Conservation (phyloP, 1,140 invertebrate species). For the Hylyphantes graminicola region DNA sequence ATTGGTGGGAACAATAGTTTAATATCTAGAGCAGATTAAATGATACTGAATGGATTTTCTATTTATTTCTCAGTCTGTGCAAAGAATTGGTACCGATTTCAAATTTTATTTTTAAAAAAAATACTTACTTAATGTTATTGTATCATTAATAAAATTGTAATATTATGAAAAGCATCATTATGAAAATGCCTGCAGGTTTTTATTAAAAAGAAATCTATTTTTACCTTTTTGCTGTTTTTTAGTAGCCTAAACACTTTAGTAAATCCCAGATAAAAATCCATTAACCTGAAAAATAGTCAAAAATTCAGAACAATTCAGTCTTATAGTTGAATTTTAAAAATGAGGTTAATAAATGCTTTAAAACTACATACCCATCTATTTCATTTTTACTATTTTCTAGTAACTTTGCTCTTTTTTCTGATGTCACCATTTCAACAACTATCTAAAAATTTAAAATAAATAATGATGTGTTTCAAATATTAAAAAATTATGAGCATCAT, state of each 20-base stretch:
- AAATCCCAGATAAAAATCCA: conserved; percentile 73
- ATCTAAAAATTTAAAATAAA: conserved; percentile 6
- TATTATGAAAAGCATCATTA: conserved; percentile 1
- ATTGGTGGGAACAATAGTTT: too few species aligned
- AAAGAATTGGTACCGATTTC: too few species aligned
- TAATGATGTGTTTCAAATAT: background rate
- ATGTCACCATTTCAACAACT: conserved; percentile 1
- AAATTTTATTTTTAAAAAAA: too few species aligned
- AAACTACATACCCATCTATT: conserved; percentile 1
- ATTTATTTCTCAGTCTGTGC: too few species aligned
- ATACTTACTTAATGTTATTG: too few species aligned
- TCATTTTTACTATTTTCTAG: background rate
- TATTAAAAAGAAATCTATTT: too few species aligned
- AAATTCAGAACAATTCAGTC: background rate
- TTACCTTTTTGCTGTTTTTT: conserved; percentile 71
- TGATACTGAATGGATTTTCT: too few species aligned
- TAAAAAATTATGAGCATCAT: background rate
- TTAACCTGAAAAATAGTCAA: conserved; percentile 64
- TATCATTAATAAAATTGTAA: background rate
- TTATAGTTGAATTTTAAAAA: background rate
- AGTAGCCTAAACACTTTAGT: conserved; percentile 76
- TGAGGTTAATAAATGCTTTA: background rate
- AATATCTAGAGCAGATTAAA: too few species aligned
- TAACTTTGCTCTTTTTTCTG: conserved; percentile 14
- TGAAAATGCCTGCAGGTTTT: background rate